Percentiles rank a stretch among this genome's conserved stretches.
These are phyloP conservation scores for Rattus rattus DNA, from an alignment of 2,113 vertebrate genomes.

Conservation along the genomic window DNA sequence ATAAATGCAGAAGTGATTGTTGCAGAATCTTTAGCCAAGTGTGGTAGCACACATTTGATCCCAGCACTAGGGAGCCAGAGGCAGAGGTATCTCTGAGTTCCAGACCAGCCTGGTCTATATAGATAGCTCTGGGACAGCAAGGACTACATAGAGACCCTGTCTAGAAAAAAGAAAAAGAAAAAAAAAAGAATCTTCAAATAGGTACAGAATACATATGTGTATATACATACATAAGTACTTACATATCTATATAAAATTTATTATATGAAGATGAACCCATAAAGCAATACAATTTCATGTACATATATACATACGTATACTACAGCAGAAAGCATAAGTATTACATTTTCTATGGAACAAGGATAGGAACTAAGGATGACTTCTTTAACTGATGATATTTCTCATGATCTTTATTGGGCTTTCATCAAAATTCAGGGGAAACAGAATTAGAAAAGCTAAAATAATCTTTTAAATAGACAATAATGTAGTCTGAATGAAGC, in stretches of 20 bases:
- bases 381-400: slow-evolving; percentile 16
- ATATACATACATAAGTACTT: not conserved
- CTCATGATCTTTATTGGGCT: slow-evolving; percentile 17
- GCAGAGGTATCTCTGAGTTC: not conserved
- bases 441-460: slow-evolving; percentile 37
- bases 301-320: not conserved
- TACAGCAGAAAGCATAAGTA: not conserved
- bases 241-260: not conserved
- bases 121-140: not conserved
- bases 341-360: not conserved
- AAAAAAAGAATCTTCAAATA: not conserved
- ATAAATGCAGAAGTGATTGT: not conserved
- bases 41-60: not conserved
- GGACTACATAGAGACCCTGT: not conserved
- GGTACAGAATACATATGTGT: not conserved
- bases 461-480: slow-evolving; percentile 46
- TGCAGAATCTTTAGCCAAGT: not conserved
- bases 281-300: not conserved
- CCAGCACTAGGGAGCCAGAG: not conserved
- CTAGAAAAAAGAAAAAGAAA: not conserved
- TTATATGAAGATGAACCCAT: not conserved
- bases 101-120: not conserved
- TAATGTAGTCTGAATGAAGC: slow-evolving; percentile 19
- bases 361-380: not conserved
- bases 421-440: slow-evolving; percentile 29